Conservation (phyloP, 2,888 invertebrate genomes). For the Polydrusus cervinus region DNA sequence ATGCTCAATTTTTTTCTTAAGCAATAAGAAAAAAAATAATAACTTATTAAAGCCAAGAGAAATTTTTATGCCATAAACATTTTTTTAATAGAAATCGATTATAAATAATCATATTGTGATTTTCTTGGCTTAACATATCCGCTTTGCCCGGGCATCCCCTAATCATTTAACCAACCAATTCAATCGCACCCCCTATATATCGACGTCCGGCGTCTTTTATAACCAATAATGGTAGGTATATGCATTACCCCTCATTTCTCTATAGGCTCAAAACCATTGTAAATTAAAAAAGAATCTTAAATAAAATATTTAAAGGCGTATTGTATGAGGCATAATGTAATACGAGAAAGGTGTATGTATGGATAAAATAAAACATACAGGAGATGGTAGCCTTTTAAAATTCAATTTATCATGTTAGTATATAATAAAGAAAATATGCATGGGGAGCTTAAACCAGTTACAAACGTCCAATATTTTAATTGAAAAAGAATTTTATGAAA, state of each 20-base stretch:
- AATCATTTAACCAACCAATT: constrained; percentile 27
- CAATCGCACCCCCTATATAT: constrained; percentile 26
- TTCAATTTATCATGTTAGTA: constrained; percentile 55
- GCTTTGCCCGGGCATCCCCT: too few species aligned
- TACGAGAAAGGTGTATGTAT: constrained; percentile 45
- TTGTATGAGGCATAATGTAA: constrained; percentile 52
- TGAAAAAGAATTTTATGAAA: constrained; percentile 22
- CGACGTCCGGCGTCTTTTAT: constrained; percentile 43
- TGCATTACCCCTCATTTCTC: constrained; percentile 38
- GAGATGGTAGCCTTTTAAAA: constrained; percentile 53
- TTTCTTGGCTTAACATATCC: too few species aligned
- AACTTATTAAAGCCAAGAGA: too few species aligned
- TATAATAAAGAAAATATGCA: constrained; percentile 49
- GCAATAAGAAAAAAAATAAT: too few species aligned
- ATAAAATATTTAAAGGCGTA: constrained; percentile 54
- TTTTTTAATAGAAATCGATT: too few species aligned
- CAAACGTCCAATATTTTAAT: constrained; percentile 26
- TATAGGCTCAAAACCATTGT: constrained; percentile 49
- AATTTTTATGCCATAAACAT: too few species aligned
- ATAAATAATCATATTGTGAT: too few species aligned
- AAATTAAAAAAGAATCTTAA: constrained; percentile 53
- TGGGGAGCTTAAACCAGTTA: constrained; percentile 43
- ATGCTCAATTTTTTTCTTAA: too few species aligned
- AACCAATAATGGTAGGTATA: constrained; percentile 40
- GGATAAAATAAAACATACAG: constrained; percentile 47